phyloP scores from a whole-genome alignment of 1,140 invertebrate species.

The Phenacoccus solenopsis region DNA sequence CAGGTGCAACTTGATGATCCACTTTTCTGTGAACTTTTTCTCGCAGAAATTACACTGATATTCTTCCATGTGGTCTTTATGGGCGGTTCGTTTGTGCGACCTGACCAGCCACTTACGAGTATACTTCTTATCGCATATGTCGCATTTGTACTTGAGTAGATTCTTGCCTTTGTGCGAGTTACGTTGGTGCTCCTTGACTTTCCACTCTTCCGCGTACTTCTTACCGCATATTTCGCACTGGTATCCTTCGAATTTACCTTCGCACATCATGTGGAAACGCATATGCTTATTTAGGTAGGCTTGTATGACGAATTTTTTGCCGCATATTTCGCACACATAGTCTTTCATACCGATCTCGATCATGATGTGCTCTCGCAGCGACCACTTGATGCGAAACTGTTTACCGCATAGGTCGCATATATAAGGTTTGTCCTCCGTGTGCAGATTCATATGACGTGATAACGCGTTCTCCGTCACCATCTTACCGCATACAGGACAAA shows the following conservation, averaged over 20 bases:
- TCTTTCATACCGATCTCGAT: constrained; percentile 1
- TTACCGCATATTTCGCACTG: constrained; percentile 11
- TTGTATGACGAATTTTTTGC: neutral
- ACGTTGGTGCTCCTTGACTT: constrained; percentile 5
- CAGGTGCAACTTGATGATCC: constrained; percentile 7
- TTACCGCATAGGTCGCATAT: constrained; percentile 36
- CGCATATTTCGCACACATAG: constrained; percentile 9
- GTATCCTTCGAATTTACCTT: constrained; percentile 9
- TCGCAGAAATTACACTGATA: neutral
- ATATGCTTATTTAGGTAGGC: neutral
- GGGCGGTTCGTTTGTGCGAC: constrained; percentile 49
- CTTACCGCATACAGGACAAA: constrained; percentile 69
- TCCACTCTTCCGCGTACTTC: constrained; percentile 8
- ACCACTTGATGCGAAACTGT: neutral
- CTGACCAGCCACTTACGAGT: constrained; percentile 53
- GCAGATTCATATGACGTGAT: constrained; percentile 49
- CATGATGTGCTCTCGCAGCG: neutral
- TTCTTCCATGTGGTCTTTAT: neutral
- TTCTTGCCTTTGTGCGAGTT: constrained; percentile 29
- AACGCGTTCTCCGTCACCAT: constrained; percentile 75
- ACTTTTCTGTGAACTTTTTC: neutral
- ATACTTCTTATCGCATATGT: constrained; percentile 50
- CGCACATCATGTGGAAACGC: constrained; percentile 14
- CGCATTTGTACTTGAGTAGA: constrained; percentile 46
- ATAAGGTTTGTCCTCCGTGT: constrained; percentile 42